phyloP scores from a whole-genome alignment of 2,888 invertebrate species.

The Eubasilissa splendida region DNA sequence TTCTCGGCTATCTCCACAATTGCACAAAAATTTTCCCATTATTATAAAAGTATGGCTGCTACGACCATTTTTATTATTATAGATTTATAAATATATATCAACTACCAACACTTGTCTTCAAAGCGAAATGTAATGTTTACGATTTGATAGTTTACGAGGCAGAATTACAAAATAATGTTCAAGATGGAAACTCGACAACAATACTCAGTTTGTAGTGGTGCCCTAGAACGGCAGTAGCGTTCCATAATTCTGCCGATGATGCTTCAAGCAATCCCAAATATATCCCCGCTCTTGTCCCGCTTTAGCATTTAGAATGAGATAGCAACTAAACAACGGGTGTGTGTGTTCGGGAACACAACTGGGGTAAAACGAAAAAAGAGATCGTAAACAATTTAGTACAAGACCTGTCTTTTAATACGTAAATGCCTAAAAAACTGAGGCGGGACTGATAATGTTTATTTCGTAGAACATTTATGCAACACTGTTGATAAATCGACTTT shows the following conservation, averaged over 20 bases:
- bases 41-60: too few relatives aligned
- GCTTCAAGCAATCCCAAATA: not conserved
- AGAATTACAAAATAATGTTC: too few relatives aligned
- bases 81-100: too few relatives aligned
- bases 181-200: too few relatives aligned
- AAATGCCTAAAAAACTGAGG: not conserved
- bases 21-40: too few relatives aligned
- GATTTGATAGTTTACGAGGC: too few relatives aligned
- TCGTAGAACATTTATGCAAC: too few relatives aligned
- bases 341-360: constrained; percentile 45
- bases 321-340: constrained; percentile 47
- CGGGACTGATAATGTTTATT: not conserved
- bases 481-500: too few relatives aligned
- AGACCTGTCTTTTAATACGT: not conserved
- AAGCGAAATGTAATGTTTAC: too few relatives aligned
- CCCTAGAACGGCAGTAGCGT: not conserved
- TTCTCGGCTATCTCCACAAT: too few relatives aligned
- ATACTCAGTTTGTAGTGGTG: not conserved
- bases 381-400: not conserved
- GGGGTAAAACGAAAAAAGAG: constrained; percentile 20
- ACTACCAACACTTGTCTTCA: too few relatives aligned
- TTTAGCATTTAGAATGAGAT: constrained; percentile 41
- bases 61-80: too few relatives aligned
- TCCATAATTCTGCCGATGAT: not conserved
- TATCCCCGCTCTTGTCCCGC: not conserved